Evolutionary conservation across 2,797 vertebrate species (phyloP).

Genomic region (Chiroxiphia lanceolata): DNA sequence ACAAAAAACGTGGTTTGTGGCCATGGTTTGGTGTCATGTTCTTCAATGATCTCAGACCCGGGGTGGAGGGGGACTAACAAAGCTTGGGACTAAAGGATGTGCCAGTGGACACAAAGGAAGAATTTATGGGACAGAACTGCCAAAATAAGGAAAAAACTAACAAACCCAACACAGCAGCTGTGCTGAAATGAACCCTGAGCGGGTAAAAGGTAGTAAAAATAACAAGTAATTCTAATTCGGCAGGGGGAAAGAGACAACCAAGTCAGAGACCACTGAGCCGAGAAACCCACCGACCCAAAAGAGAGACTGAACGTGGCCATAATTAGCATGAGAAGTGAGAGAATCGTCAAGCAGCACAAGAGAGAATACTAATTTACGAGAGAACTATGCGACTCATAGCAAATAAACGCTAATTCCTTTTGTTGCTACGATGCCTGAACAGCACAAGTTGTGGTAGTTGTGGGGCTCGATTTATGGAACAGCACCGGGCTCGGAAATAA

Average conservation of each 20-base stretch:
- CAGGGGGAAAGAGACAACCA: background rate
- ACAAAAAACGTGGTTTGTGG: background rate
- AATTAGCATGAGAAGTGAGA: fast-evolving
- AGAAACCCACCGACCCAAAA: background rate
- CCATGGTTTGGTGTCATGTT: background rate
- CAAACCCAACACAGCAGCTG: fast-evolving
- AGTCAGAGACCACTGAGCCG: background rate
- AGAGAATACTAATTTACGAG: background rate
- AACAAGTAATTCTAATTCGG: background rate
- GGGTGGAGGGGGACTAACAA: background rate
- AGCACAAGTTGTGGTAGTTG: fast-evolving
- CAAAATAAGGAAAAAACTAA: background rate
- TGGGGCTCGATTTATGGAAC: fast-evolving
- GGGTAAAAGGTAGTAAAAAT: background rate
- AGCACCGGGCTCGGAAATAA: fast-evolving
- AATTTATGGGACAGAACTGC: background rate
- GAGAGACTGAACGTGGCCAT: background rate
- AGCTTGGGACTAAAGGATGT: background rate
- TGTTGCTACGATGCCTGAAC: fast-evolving
- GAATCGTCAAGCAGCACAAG: fast-evolving
- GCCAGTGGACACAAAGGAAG: background rate
- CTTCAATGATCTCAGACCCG: background rate
- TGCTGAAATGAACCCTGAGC: background rate
- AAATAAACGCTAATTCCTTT: fast-evolving
- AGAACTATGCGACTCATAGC: fast-evolving